These are phyloP conservation scores for Littorina saxatilis DNA, from an alignment of 1,140 invertebrate species.

Conservation along the genomic window DNA sequence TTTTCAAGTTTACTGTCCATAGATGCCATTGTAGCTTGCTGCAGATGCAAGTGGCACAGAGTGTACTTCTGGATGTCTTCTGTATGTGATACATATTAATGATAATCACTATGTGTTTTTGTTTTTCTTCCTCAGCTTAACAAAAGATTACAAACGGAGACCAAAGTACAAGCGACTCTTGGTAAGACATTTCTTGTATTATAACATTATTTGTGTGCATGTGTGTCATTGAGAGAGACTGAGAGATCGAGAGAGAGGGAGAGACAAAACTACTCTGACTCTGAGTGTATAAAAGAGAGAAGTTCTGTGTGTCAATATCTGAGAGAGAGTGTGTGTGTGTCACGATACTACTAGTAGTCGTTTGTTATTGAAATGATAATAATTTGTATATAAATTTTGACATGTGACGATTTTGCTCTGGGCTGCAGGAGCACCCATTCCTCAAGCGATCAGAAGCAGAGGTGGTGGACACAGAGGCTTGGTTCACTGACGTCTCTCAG, in stretches of 20 bases:
- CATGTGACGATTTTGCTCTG: too few species aligned
- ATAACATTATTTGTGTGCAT: too few species aligned
- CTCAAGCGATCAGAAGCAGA: slow-evolving; percentile 68
- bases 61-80: too few species aligned
- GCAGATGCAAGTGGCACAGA: too few species aligned
- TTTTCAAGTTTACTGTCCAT: too few species aligned
- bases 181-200: slow-evolving; percentile 17
- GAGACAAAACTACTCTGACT: too few species aligned
- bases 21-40: too few species aligned
- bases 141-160: slow-evolving; percentile 37
- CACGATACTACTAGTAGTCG: too few species aligned
- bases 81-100: too few species aligned
- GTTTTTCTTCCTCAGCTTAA: slow-evolving; percentile 34
- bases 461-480: slow-evolving; percentile 69
- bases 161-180: slow-evolving; percentile 36
- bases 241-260: background rate
- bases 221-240: background rate
- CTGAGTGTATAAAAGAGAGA: slow-evolving; percentile 22
- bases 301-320: slow-evolving; percentile 16
- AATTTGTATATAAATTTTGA: too few species aligned
- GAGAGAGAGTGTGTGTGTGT: background rate
- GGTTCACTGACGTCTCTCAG: slow-evolving; percentile 68
- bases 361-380: too few species aligned
- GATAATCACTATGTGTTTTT: too few species aligned
- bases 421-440: slow-evolving; percentile 72